A percentile compares a stretch with the other conserved stretches of the same genome.
Conservation (phyloP, 2,888 invertebrate species). For the Lycophotia porphyrea region DNA sequence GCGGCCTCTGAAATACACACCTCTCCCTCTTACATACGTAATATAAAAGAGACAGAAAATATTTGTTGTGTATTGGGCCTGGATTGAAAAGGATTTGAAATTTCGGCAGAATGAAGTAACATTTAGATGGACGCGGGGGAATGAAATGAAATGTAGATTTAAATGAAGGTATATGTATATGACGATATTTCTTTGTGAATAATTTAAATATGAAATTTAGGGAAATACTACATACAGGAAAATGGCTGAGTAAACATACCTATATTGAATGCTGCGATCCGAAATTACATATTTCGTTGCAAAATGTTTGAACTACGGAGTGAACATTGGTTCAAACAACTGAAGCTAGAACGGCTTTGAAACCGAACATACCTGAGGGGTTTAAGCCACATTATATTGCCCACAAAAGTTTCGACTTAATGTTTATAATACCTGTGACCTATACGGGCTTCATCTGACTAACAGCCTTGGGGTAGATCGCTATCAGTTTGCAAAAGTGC, state of each 20-base stretch:
- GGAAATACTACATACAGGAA: neutral
- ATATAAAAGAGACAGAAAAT: constrained; percentile 65
- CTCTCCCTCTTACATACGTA: constrained; percentile 67
- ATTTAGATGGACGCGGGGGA: constrained; percentile 64
- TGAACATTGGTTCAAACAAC: neutral
- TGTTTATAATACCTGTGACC: constrained; percentile 40
- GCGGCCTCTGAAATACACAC: constrained; percentile 63
- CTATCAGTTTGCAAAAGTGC: constrained; percentile 52
- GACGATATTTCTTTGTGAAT: constrained; percentile 38
- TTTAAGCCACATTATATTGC: constrained; percentile 15
- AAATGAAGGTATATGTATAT: constrained; percentile 61
- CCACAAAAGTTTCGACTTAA: constrained; percentile 47
- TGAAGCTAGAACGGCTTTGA: constrained; percentile 4
- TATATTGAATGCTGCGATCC: neutral
- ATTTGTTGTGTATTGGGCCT: constrained; percentile 70
- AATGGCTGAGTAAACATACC: neutral
- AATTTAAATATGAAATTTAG: constrained; percentile 12
- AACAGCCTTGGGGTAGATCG: constrained; percentile 54
- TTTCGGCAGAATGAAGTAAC: constrained; percentile 60
- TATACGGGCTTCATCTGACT: constrained; percentile 30
- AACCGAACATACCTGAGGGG: constrained; percentile 44
- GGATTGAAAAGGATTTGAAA: constrained; percentile 80
- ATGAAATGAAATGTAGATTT: constrained; percentile 60
- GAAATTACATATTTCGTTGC: neutral
- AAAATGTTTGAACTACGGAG: neutral